A percentile compares a stretch with the other conserved stretches of the same genome.
phyloP scores from a whole-genome alignment of 2,797 vertebrate genomes.

The Spinibarbus caldwelli region DNA sequence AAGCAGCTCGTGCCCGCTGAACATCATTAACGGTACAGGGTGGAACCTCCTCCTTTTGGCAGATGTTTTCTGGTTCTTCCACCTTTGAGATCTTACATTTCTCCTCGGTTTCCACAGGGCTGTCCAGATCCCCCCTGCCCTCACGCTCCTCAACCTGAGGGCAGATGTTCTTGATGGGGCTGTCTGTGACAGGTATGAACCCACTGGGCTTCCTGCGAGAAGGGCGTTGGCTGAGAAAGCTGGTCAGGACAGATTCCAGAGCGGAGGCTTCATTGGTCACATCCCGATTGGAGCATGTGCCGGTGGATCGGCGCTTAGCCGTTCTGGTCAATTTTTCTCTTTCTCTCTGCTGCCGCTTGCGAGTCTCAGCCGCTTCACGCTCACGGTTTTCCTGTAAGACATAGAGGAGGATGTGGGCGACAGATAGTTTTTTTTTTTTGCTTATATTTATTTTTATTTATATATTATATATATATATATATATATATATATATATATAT shows the following conservation, averaged over 20 bases:
- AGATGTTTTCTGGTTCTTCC: slow-evolving; percentile 14
- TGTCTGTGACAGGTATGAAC: slow-evolving; percentile 34
- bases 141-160: slow-evolving; percentile 4
- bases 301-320: slow-evolving; percentile 66
- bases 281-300: slow-evolving; percentile 60
- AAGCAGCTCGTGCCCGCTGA: neutral
- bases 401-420: neutral
- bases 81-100: neutral
- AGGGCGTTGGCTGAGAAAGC: slow-evolving; percentile 66
- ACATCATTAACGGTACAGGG: neutral
- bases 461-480: too few species aligned
- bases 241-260: slow-evolving; percentile 75
- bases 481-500: too few species aligned
- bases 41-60: neutral
- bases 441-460: too few species aligned
- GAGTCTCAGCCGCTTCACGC: slow-evolving; percentile 71
- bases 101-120: neutral
- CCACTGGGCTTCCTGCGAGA: slow-evolving; percentile 63
- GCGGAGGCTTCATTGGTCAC: slow-evolving; percentile 52
- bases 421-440: neutral
- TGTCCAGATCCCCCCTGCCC: neutral
- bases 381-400: slow-evolving; percentile 74
- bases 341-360: slow-evolving; percentile 66
- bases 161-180: slow-evolving; percentile 29
- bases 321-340: slow-evolving; percentile 51